Percentiles rank a stretch among this genome's conserved stretches.
phyloP scores from a whole-genome alignment of 2,113 vertebrate genomes.

The Notothenia rossii region DNA sequence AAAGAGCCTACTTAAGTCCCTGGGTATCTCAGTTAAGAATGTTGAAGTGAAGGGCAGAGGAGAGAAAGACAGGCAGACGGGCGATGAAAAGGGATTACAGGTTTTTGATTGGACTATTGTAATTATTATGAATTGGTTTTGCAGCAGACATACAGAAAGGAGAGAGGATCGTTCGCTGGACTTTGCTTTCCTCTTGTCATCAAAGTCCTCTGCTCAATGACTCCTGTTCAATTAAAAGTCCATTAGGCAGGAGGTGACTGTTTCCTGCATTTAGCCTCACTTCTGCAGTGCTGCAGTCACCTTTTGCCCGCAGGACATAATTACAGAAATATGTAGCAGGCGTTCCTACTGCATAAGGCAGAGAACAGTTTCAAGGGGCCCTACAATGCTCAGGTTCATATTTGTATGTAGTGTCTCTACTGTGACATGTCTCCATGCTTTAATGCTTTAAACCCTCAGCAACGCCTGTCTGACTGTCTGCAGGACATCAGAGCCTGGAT shows the following conservation, averaged over 20 bases:
- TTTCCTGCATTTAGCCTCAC: constrained; percentile 35
- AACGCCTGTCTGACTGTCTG: no score
- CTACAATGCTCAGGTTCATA: no score
- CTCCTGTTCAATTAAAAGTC: constrained; percentile 66
- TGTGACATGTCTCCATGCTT: no score
- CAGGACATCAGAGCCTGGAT: no score
- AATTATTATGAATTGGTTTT: constrained; percentile 67
- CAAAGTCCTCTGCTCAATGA: constrained; percentile 61
- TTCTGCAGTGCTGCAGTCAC: constrained; percentile 36
- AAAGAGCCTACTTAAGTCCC: constrained; percentile 58
- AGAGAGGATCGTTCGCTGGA: constrained; percentile 22
- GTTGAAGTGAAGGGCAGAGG: constrained; percentile 60
- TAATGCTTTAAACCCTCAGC: no score
- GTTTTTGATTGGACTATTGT: constrained; percentile 16
- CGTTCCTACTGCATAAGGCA: background rate
- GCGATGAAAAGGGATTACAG: constrained; percentile 59
- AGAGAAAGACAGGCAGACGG: constrained; percentile 43
- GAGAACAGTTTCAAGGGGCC: background rate
- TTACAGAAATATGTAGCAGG: background rate
- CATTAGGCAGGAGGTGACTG: constrained; percentile 50
- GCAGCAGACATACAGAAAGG: constrained; percentile 26
- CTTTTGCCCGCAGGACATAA: constrained; percentile 19
- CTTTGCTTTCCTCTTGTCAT: constrained; percentile 53
- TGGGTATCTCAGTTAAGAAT: constrained; percentile 54
- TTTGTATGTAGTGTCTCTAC: no score